Base-by-base conservation (phyloP, 2,888 invertebrate genomes). In the Caenorhabditis imperialis region DNA sequence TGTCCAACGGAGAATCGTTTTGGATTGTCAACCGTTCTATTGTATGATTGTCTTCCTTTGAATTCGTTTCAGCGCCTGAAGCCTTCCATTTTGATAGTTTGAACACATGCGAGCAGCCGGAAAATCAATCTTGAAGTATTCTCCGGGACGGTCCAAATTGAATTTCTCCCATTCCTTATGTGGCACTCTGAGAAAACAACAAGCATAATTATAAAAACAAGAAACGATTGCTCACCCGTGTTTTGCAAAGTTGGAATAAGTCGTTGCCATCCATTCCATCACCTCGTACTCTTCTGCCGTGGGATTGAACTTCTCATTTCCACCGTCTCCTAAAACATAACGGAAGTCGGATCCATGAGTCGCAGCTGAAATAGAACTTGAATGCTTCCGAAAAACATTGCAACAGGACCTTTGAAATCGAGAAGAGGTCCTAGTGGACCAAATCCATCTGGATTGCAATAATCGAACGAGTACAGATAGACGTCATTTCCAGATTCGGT, bases 191-290 rank as follows among this genome's bases (percentile, higher is more conserved):
- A 50, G 50, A 54, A 22, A 2, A 3, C 16, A 18, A 20, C 2
- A 5, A 3, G 18, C n/a, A n/a, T n/a, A 12, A 12, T 35, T 12
- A 1, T 18, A n/a, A 33, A 5, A 33, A 35, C n/a, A 10, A n/a
- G 10, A 12, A 6, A 16, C 44, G 18, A 20, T n/a, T n/a, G n/a
- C 45, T 33, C 22, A 77, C 73, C 81, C 78, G 25, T 63, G 78
- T 74, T 82, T 82, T 6, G 78, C 72, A 35, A 82, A 82, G 44
- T 82, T 82, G 3, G 79, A 53, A 33, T 72, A 81, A 25, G 54
- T 57, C 0, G 23, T 27, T 6, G 67, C 57, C 79, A 82, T 80
- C 4, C 51, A 38, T 3, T 78, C 69, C 33, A 80, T 74, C 45
- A 80, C 58, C 45, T 71, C 54, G 25, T 51, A 20, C 23, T 82